A percentile compares a stretch with the other conserved stretches of the same genome.
Evolutionary conservation across 2,888 invertebrate genomes (phyloP).

Genomic region (Plutella xylostella): DNA sequence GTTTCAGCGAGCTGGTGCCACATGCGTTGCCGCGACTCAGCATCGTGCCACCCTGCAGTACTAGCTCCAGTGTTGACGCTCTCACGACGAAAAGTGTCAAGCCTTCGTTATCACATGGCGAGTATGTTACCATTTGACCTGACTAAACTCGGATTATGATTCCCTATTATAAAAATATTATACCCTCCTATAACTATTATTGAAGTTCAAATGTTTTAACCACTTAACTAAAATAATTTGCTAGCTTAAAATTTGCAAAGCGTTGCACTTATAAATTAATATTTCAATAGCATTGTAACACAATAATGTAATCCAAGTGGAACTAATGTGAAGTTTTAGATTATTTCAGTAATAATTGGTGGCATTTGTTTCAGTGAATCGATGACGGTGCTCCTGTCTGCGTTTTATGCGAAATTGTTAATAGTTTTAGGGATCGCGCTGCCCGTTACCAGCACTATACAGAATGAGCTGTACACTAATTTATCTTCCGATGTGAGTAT

Average conservation of each 20-base stretch:
- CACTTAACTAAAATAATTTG: neutral
- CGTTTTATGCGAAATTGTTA: constrained; percentile 74
- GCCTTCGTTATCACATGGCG: constrained; percentile 47
- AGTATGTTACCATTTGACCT: constrained; percentile 37
- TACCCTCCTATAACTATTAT: neutral
- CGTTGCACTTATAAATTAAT: neutral
- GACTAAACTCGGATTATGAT: too few species aligned
- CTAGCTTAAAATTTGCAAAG: neutral
- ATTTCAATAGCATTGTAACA: too few species aligned
- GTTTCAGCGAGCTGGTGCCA: constrained; percentile 45
- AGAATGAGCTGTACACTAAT: constrained; percentile 60
- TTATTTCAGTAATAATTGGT: constrained; percentile 14
- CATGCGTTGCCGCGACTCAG: constrained; percentile 51
- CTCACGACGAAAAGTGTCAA: constrained; percentile 23
- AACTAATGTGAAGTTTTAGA: too few species aligned
- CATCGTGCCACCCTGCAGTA: constrained; percentile 48
- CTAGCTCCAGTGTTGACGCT: constrained; percentile 43
- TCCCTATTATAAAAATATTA: neutral
- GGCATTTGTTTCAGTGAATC: constrained; percentile 65
- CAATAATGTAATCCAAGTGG: too few species aligned
- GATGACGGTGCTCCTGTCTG: constrained; percentile 71
- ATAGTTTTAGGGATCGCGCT: constrained; percentile 74
- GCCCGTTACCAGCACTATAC: constrained; percentile 73
- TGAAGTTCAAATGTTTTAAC: too few species aligned
- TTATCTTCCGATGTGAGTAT: constrained; percentile 51